A percentile compares a stretch with the other conserved stretches of the same genome.
Evolutionary conservation across 2,797 vertebrate genomes (phyloP).

Genomic region (Alcedo quadribrachys): DNA sequence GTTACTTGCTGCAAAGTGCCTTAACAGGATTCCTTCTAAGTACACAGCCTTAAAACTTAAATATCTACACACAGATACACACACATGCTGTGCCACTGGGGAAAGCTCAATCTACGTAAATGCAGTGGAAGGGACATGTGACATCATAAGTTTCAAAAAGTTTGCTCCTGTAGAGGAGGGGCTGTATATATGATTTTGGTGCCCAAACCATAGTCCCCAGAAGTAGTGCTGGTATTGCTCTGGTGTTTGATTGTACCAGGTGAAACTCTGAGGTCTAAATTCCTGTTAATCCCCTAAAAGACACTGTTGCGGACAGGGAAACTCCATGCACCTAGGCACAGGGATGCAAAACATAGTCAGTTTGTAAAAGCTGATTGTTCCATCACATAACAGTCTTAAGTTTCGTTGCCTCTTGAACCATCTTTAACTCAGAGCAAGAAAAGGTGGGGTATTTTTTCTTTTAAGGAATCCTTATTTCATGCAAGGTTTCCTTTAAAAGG

Average conservation of each 20-base stretch:
- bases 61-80: background rate
- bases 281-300: background rate
- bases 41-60: background rate
- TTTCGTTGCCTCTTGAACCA: background rate
- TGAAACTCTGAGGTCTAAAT: background rate
- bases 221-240: background rate
- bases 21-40: background rate
- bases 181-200: background rate
- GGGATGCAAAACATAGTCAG: background rate
- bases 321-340: rapidly evolving
- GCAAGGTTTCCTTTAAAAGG: background rate
- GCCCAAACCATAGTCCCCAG: background rate
- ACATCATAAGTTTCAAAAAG: background rate
- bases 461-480: background rate
- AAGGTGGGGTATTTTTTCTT: background rate
- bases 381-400: background rate
- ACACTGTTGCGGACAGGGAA: background rate
- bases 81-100: background rate
- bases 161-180: background rate
- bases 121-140: background rate
- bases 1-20: background rate
- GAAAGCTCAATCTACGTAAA: background rate
- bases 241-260: background rate
- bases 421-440: background rate
- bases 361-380: background rate